These are phyloP conservation scores for Tupaia chinensis DNA, from an alignment of 2,113 vertebrate species.

Conservation along the genomic window DNA sequence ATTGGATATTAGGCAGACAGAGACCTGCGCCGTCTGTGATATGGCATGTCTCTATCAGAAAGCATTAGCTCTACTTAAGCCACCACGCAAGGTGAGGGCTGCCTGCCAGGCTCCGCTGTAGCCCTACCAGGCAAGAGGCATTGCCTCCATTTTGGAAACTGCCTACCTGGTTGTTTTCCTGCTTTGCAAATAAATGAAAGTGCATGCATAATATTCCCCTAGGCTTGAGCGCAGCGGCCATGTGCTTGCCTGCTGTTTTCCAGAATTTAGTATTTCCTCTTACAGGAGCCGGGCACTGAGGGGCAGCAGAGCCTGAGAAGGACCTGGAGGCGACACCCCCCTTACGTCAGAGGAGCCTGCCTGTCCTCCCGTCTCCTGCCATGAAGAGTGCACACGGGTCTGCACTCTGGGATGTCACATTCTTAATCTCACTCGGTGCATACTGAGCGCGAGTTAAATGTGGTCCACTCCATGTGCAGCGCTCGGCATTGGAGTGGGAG, in stretches of 20 bases:
- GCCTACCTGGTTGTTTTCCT: neutral
- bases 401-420: neutral
- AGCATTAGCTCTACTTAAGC: conserved; percentile 60
- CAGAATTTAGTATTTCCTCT: conserved; percentile 51
- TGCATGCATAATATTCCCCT: neutral
- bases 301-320: no score
- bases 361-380: neutral
- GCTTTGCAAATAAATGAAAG: neutral
- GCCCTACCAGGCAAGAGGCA: neutral
- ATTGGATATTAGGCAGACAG: conserved; percentile 50
- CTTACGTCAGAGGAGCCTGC: neutral
- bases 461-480: neutral
- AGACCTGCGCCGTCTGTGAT: conserved; percentile 58
- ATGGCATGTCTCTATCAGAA: conserved; percentile 30
- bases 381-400: neutral
- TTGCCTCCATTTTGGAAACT: conserved; percentile 32
- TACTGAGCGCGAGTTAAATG: neutral
- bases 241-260: conserved; percentile 41
- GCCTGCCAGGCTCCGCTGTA: neutral
- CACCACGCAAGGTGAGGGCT: conserved; percentile 8
- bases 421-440: conserved; percentile 24
- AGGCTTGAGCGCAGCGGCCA: neutral
- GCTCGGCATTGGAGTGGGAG: neutral
- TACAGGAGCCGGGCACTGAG: neutral
- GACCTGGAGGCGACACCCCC: neutral